A percentile compares a stretch with the other conserved stretches of the same genome.
Evolutionary conservation across 2,797 vertebrate species (phyloP).

Genomic region (Sebastes itinus): DNA sequence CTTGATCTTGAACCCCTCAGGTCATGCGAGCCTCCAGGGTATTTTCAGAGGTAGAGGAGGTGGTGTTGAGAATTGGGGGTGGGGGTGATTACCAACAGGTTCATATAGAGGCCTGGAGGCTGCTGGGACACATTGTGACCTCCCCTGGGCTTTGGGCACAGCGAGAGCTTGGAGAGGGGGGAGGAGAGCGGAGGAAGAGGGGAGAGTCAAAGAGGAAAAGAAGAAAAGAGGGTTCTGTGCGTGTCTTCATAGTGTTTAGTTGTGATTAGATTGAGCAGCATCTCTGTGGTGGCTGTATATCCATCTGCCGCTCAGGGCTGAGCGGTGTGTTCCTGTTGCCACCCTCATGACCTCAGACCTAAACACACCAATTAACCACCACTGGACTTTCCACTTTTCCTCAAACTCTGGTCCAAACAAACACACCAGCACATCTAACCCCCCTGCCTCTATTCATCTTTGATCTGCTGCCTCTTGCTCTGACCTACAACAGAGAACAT

Average conservation of each 20-base stretch:
- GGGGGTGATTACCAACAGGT: slow-evolving; percentile 25
- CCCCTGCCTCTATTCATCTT: slow-evolving; percentile 46
- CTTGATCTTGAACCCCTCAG: slow-evolving; percentile 32
- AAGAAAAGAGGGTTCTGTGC: slow-evolving; percentile 58
- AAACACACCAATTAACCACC: slow-evolving; percentile 78
- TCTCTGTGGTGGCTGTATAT: slow-evolving; percentile 68
- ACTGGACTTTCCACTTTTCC: slow-evolving; percentile 71
- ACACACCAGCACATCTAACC: slow-evolving; percentile 50
- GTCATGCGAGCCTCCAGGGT: slow-evolving; percentile 19
- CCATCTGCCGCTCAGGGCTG: slow-evolving; percentile 66
- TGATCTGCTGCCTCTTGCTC: slow-evolving; percentile 54
- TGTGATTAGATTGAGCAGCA: slow-evolving; percentile 74
- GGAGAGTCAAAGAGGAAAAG: slow-evolving; percentile 37
- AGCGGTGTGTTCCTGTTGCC: slow-evolving; percentile 61
- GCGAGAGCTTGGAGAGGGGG: slow-evolving; percentile 34
- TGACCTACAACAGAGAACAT: slow-evolving; percentile 47
- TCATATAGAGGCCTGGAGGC: slow-evolving; percentile 37
- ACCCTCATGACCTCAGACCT: slow-evolving; percentile 75
- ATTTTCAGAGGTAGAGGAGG: slow-evolving; percentile 35
- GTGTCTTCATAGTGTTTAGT: slow-evolving; percentile 78
- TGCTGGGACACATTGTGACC: slow-evolving; percentile 66
- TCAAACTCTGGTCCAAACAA: slow-evolving; percentile 69
- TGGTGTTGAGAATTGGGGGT: slow-evolving; percentile 6
- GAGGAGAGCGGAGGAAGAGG: slow-evolving; percentile 10
- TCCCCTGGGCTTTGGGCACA: slow-evolving; percentile 63